Base-by-base conservation (phyloP, 2,113 vertebrate species). In the Spermophilus dauricus region DNA sequence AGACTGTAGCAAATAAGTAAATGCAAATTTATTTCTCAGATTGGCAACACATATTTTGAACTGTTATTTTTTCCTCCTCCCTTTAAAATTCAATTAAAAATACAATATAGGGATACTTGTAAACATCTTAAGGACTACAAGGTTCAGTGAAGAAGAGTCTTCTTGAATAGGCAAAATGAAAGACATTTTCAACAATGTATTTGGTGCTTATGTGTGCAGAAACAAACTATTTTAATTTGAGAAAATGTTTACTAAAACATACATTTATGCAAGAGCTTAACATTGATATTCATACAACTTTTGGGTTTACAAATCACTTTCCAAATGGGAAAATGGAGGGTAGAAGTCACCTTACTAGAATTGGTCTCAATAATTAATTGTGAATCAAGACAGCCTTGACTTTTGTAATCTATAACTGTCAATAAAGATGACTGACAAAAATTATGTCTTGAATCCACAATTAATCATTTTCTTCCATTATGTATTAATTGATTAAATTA, bases 351-450 rank as follows among this genome's bases (percentile, higher is more conserved):
- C 53, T 98, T 97, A 96, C 97, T 97, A 98, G 98, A 98, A 96
- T 73, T 98, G 78, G 96, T 98, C 93, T 97, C 97, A 97, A 91
- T 98, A 97, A 98, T 99, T 99, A 99, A 98, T 94, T 96, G n/a
- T 42, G 98, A 98, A 91, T 98, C 98, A 97, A 96, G 86, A 72
- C 42, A 85, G 96, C 97, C 97, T 98, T 98, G 61, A 97, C 93
- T 98, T 98, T 98, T 98, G 80, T 98, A 98, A 98, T 89, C 30
- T 98, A 56, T 97, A 98, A 97, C 95, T 96, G 97, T 98, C 97
- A 96, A 95, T 97, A 97, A 86, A 95, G 94, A 90, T 89, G 98
- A 98, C 39, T 89, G 98, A 96, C 98, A 98, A 96, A 87, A 97
- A 97, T 72, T 97, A 72, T 97, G 65, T 96, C 96, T 97, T 97